Conservation (phyloP, 92 coral and sea anemone species). For the Heteractis magnifica region DNA sequence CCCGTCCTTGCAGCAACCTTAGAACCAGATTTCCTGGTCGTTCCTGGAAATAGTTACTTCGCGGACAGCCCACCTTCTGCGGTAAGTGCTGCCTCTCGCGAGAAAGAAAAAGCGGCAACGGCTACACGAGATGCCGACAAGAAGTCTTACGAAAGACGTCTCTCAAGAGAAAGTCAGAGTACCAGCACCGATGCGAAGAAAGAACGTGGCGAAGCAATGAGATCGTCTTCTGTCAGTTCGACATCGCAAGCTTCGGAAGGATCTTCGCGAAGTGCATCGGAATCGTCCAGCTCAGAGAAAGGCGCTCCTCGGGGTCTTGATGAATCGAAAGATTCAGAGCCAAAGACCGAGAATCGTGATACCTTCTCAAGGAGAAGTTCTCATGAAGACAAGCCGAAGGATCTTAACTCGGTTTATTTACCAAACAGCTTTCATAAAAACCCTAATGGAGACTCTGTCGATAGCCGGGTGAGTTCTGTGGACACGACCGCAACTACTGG, state of each 20-base stretch:
- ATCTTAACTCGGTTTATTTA: not conserved
- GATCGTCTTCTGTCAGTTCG: conserved; percentile 31
- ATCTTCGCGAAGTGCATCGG: conserved; percentile 40
- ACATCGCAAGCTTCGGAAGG: conserved; percentile 27
- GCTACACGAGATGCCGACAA: not conserved
- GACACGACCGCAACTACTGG: not conserved
- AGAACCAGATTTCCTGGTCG: conserved; percentile 87
- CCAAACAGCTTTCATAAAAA: not conserved
- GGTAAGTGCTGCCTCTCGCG: not conserved
- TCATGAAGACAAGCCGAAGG: not conserved
- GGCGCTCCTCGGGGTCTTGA: conserved; percentile 7
- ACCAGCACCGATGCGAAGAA: conserved; percentile 14
- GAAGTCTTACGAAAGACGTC: conserved; percentile 1
- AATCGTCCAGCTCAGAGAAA: conserved; percentile 33
- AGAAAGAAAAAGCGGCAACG: conserved; percentile 3
- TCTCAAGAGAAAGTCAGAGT: not conserved
- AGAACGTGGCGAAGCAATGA: conserved; percentile 7
- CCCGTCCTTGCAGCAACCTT: conserved; percentile 80
- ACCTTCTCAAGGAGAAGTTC: conserved; percentile 5
- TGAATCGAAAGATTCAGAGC: not conserved
- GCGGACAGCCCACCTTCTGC: conserved; percentile 64
- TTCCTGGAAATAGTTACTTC: conserved; percentile 67
- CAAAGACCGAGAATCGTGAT: not conserved
- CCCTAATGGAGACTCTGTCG: not conserved
- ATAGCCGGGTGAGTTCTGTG: not conserved